These are phyloP conservation scores for Cyanoderma ruficeps DNA, from an alignment of 2,113 vertebrate species.

Conservation along the genomic window DNA sequence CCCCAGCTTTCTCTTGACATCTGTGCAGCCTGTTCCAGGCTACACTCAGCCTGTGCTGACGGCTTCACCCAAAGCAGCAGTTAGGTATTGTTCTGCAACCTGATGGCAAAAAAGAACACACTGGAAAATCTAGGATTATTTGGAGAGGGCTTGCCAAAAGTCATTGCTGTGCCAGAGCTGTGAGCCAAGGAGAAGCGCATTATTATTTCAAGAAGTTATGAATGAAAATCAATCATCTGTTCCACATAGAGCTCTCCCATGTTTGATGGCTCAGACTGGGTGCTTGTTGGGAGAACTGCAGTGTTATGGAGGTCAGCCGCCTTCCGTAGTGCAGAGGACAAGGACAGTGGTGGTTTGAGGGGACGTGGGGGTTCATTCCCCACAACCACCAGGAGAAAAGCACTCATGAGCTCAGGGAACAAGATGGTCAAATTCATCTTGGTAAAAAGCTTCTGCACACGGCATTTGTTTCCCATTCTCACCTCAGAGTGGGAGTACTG, in stretches of 20 bases:
- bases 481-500: too few relatives aligned
- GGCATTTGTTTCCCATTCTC: not conserved
- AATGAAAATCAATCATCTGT: not conserved
- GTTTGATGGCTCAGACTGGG: fast-evolving
- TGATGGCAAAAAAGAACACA: not conserved
- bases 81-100: not conserved
- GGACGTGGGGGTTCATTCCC: not conserved
- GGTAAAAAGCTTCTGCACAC: not conserved
- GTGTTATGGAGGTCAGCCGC: fast-evolving
- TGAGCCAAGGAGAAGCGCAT: not conserved
- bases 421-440: not conserved
- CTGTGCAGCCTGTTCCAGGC: not conserved
- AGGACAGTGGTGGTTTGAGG: not conserved
- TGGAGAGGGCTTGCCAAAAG: not conserved
- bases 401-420: not conserved
- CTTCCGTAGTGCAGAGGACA: fast-evolving
- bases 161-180: not conserved
- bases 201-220: not conserved
- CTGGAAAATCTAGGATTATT: not conserved
- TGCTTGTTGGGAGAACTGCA: not conserved
- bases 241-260: not conserved
- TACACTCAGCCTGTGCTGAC: fast-evolving
- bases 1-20: constrained; percentile 26
- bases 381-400: fast-evolving
- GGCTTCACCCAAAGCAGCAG: not conserved